phyloP scores from a whole-genome alignment of 2,113 vertebrate species.

The Microcebus jonahi region DNA sequence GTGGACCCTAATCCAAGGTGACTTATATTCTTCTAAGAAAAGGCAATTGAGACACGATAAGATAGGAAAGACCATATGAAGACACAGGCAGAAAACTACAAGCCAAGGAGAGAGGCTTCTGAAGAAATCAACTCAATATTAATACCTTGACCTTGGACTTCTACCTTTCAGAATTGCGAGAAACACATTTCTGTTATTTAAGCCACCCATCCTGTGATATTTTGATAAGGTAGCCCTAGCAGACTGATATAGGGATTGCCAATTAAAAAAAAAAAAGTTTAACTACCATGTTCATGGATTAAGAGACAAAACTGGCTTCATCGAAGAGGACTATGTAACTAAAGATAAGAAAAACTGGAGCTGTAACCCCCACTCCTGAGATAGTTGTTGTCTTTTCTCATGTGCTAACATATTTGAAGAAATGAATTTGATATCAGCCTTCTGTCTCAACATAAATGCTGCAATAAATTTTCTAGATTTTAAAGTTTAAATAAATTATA shows the following conservation, averaged over 20 bases:
- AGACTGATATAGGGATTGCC: not conserved
- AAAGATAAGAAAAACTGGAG: not conserved
- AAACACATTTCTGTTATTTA: not conserved
- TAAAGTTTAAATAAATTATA: not conserved
- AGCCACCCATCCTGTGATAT: not conserved
- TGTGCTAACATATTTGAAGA: not conserved
- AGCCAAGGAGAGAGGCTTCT: not conserved
- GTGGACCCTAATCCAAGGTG: not conserved
- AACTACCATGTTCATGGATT: not conserved
- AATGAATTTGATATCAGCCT: not conserved
- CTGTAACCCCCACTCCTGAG: not conserved
- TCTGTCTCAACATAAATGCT: not conserved
- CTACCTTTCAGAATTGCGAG: no score
- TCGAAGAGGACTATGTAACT: not conserved
- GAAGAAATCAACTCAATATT: not conserved
- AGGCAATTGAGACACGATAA: not conserved
- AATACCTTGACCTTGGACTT: not conserved
- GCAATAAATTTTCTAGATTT: not conserved
- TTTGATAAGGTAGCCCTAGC: not conserved
- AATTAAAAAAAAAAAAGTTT: not conserved
- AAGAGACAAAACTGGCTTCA: not conserved
- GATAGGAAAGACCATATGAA: not conserved
- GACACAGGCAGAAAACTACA: not conserved
- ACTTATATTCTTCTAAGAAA: not conserved
- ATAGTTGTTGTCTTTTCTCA: not conserved